A percentile compares a stretch with the other conserved stretches of the same genome.
These are phyloP conservation scores for Ammospiza maritima DNA, from an alignment of 2,797 vertebrate genomes.

Conservation along the genomic window DNA sequence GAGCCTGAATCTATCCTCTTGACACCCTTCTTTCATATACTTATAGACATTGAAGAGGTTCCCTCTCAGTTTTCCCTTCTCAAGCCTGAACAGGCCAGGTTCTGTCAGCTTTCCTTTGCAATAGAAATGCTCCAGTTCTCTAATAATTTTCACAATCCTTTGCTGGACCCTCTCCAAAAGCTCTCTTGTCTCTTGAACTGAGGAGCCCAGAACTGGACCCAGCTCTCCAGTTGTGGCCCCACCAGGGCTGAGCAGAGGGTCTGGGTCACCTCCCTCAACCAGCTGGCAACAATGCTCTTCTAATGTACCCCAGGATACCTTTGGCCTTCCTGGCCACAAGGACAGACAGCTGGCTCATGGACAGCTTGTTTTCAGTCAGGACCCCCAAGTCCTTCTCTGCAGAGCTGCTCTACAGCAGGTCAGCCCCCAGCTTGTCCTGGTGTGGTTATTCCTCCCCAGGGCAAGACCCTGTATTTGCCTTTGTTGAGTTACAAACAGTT, in stretches of 20 bases:
- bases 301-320: no score
- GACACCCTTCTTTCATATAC: background rate
- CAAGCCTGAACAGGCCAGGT: background rate
- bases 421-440: background rate
- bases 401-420: background rate
- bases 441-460: background rate
- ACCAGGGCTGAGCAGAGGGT: background rate
- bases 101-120: background rate
- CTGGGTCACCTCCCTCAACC: accelerated
- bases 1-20: background rate
- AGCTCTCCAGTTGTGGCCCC: background rate
- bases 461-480: background rate
- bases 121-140: background rate
- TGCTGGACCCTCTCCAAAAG: accelerated
- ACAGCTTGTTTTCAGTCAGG: background rate
- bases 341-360: background rate
- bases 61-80: background rate
- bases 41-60: background rate
- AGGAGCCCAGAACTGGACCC: background rate
- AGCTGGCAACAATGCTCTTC: background rate
- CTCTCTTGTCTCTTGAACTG: background rate
- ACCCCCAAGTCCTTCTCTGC: accelerated
- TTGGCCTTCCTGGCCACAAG: background rate
- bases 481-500: background rate
- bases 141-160: background rate